These are phyloP conservation scores for Sialis fuliginosa DNA, from an alignment of 2,888 invertebrate species.

Conservation along the genomic window DNA sequence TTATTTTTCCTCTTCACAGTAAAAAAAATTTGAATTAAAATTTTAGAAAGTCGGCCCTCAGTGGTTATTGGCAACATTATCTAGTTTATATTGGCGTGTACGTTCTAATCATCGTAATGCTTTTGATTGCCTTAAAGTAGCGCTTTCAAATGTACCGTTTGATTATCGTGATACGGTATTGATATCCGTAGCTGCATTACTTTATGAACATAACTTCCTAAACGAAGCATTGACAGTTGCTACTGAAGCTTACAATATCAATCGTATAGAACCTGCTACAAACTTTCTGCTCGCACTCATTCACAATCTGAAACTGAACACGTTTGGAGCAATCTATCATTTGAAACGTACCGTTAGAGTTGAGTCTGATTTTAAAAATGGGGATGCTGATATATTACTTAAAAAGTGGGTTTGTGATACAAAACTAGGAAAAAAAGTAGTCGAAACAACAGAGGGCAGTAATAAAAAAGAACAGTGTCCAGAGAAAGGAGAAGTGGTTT, in stretches of 20 bases:
- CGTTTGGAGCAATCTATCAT: conserved; percentile 39
- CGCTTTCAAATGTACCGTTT: conserved; percentile 35
- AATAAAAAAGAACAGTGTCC: conserved; percentile 10
- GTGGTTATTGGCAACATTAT: conserved; percentile 55
- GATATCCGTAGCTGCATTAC: conserved; percentile 49
- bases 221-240: conserved; percentile 44
- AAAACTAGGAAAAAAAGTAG: conserved; percentile 18
- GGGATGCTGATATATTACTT: conserved; percentile 30
- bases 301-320: conserved; percentile 42
- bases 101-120: conserved; percentile 49
- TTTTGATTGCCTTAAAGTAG: conserved; percentile 47
- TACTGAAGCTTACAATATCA: conserved; percentile 40
- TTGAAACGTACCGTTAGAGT: conserved; percentile 39
- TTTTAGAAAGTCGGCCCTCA: conserved; percentile 48
- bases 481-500: too few relatives aligned
- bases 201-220: conserved; percentile 42
- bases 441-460: conserved; percentile 11
- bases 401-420: conserved; percentile 34
- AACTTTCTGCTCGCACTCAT: conserved; percentile 50
- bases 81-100: conserved; percentile 63
- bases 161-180: conserved; percentile 47
- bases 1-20: conserved; percentile 7
- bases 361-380: conserved; percentile 30
- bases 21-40: conserved; percentile 11
- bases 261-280: conserved; percentile 49